phyloP scores from a whole-genome alignment of 2,888 invertebrate species.

The Abrostola triplasia region DNA sequence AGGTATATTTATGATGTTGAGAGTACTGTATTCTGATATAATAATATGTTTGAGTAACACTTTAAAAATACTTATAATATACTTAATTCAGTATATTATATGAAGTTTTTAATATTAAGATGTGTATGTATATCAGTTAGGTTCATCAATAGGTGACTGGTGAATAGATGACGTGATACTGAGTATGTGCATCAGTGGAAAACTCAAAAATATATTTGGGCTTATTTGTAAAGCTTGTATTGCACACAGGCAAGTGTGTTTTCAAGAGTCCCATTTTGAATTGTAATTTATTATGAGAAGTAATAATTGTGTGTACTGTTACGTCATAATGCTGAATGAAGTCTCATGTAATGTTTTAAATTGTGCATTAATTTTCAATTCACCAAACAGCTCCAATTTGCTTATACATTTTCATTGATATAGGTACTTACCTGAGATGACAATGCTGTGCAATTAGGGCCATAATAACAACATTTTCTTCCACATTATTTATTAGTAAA shows the following conservation, averaged over 20 bases:
- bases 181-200: slow-evolving; percentile 32
- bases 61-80: slow-evolving; percentile 5
- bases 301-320: no score
- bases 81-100: background rate
- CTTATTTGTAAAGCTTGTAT: background rate
- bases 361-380: no score
- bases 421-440: background rate
- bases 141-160: slow-evolving; percentile 17
- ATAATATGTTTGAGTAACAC: slow-evolving; percentile 14
- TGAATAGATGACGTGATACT: slow-evolving; percentile 19
- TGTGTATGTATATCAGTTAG: slow-evolving; percentile 26
- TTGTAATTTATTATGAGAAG: no score
- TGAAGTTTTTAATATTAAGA: slow-evolving; percentile 12
- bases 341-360: no score
- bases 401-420: no score
- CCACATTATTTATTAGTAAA: slow-evolving; percentile 9
- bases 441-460: background rate
- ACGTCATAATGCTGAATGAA: no score
- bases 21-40: slow-evolving; percentile 28
- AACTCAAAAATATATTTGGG: background rate
- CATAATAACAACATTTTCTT: background rate
- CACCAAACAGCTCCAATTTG: no score
- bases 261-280: no score
- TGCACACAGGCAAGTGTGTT: no score
- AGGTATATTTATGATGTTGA: slow-evolving; percentile 46